Evolutionary conservation across 2,113 vertebrate species (phyloP).

Genomic region (Propithecus coquereli): DNA sequence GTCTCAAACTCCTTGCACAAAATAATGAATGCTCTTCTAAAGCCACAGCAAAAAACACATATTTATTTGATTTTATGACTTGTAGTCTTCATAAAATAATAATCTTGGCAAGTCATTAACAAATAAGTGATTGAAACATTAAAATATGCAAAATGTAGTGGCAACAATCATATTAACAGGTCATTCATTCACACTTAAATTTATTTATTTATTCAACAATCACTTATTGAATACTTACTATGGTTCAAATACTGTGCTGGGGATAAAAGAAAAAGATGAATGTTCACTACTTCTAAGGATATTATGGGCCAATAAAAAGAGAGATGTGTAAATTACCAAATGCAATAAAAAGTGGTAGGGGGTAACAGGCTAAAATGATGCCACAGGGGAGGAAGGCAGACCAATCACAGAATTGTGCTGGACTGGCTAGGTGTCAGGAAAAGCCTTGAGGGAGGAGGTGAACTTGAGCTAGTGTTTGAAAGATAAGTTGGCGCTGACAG

Average conservation of each 20-base stretch:
- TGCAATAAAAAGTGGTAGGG: neutral
- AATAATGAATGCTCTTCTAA: conserved; percentile 4
- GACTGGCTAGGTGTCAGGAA: neutral
- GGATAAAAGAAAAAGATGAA: neutral
- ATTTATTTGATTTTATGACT: conserved; percentile 30
- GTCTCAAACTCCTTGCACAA: neutral
- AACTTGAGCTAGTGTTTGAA: neutral
- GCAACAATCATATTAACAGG: neutral
- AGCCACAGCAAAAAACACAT: neutral
- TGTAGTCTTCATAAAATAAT: conserved; percentile 38
- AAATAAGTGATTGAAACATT: conserved; percentile 40
- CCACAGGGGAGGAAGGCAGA: neutral
- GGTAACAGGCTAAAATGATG: neutral
- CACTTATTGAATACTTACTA: neutral
- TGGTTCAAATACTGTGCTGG: neutral
- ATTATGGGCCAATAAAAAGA: neutral
- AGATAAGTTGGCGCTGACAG: neutral
- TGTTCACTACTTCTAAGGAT: neutral
- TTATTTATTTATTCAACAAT: neutral
- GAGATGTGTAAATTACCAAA: neutral
- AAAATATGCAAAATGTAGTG: conserved; percentile 26
- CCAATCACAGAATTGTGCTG: neutral
- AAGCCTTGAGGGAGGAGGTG: neutral
- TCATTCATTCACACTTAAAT: neutral
- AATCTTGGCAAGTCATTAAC: neutral